These are phyloP conservation scores for Smithornis capensis DNA, from an alignment of 2,113 vertebrate species.

Conservation along the genomic window DNA sequence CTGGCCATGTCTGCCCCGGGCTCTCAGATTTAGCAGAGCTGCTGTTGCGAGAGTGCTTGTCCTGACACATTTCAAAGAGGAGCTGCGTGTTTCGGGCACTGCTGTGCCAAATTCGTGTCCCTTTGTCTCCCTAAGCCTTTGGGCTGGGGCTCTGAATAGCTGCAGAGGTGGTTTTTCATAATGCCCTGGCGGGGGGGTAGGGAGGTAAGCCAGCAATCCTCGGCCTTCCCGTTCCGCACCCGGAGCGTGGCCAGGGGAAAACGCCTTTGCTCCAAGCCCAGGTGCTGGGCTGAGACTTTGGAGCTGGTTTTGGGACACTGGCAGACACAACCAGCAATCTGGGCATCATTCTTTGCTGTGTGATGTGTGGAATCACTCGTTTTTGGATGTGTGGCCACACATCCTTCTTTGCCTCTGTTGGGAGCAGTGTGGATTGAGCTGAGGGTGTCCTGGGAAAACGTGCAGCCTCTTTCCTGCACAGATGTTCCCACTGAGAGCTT, in stretches of 20 bases:
- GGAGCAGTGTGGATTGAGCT: background rate
- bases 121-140: slow-evolving; percentile 47
- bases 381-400: background rate
- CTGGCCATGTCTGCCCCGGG: background rate
- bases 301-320: background rate
- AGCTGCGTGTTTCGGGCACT: background rate
- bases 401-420: background rate
- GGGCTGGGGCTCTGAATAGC: slow-evolving; percentile 29
- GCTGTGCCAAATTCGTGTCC: background rate
- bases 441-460: background rate
- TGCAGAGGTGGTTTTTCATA: slow-evolving; percentile 9
- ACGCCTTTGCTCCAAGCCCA: background rate
- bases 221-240: background rate
- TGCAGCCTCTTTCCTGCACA: background rate
- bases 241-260: background rate
- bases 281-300: background rate
- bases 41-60: slow-evolving; percentile 7
- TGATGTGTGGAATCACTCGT: background rate
- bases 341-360: accelerated
- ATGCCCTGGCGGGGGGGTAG: background rate
- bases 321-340: background rate
- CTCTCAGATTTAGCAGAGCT: background rate
- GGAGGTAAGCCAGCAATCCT: background rate
- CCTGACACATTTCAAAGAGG: slow-evolving; percentile 20
- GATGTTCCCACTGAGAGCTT: background rate